Conservation (phyloP, 1,140 invertebrate species). For the Dendrolimus kikuchii region DNA sequence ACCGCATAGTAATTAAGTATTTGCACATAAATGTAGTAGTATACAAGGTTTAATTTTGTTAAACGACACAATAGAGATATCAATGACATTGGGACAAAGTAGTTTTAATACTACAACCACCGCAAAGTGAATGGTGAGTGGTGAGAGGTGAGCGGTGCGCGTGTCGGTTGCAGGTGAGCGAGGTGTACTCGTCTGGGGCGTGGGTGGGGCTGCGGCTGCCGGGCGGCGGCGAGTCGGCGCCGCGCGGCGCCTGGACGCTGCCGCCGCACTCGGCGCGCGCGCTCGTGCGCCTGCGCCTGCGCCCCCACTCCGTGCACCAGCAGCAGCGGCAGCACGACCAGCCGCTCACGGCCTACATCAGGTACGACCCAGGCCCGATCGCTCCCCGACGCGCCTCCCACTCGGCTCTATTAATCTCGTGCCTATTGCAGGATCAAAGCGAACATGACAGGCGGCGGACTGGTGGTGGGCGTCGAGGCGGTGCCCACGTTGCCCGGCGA, state of each 20-base stretch:
- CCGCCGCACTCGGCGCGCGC: conserved; percentile 91
- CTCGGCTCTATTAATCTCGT: not conserved
- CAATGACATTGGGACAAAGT: too few relatives aligned
- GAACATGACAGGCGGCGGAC: conserved; percentile 43
- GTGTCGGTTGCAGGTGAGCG: conserved; percentile 76
- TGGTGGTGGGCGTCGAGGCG: conserved; percentile 59
- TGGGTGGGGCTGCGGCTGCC: conserved; percentile 94
- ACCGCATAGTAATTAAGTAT: too few relatives aligned
- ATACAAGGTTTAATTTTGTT: too few relatives aligned
- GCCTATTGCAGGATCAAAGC: conserved; percentile 28
- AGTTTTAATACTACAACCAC: too few relatives aligned
- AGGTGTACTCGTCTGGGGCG: conserved; percentile 93
- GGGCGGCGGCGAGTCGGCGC: conserved; percentile 71
- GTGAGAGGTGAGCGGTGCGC: not conserved
- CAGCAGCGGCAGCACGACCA: conserved; percentile 16
- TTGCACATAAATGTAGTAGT: too few relatives aligned
- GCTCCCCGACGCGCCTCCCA: not conserved
- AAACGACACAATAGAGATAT: too few relatives aligned
- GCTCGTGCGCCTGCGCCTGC: conserved; percentile 91
- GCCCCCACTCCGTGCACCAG: conserved; percentile 35
- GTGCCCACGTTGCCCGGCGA: conserved; percentile 40
- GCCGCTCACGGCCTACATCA: conserved; percentile 57
- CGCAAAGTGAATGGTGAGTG: too few relatives aligned
- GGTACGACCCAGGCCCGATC: too few relatives aligned
- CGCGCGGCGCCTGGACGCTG: conserved; percentile 90